Evolutionary conservation across 2,888 invertebrate genomes (phyloP).

Genomic region (Lymantria monacha): DNA sequence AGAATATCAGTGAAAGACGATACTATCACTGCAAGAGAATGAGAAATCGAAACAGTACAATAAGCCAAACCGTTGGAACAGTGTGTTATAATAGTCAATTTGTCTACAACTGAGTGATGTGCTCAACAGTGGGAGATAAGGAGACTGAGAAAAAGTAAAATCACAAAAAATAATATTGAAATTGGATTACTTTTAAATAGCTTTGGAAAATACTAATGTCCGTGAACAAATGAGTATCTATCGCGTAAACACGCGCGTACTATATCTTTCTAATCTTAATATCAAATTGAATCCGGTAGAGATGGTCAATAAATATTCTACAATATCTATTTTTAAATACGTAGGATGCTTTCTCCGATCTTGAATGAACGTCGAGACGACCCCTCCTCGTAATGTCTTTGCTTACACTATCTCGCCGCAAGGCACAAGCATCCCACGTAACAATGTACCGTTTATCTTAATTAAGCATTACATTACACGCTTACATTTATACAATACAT

Average conservation of each 20-base stretch:
- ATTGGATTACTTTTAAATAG: conserved; percentile 11
- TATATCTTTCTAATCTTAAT: conserved; percentile 74
- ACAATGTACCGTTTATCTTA: neutral
- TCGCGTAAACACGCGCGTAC: conserved; percentile 60
- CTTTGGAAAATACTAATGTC: conserved; percentile 19
- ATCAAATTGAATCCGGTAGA: conserved; percentile 75
- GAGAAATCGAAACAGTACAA: too few relatives aligned
- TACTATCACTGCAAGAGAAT: too few relatives aligned
- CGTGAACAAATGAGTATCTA: conserved; percentile 48
- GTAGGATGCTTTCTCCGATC: conserved; percentile 77
- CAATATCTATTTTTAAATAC: conserved; percentile 78
- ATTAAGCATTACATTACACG: neutral
- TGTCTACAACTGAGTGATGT: too few relatives aligned
- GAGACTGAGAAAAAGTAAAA: too few relatives aligned
- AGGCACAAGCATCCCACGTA: conserved; percentile 33
- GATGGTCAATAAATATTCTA: conserved; percentile 75
- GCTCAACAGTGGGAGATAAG: too few relatives aligned
- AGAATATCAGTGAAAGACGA: too few relatives aligned
- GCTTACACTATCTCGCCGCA: conserved; percentile 44
- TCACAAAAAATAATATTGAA: neutral
- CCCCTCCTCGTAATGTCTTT: conserved; percentile 72
- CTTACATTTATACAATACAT: neutral
- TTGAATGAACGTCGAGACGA: conserved; percentile 76
- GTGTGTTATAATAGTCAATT: too few relatives aligned
- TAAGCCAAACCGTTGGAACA: too few relatives aligned